Evolutionary conservation across 2,888 invertebrate genomes (phyloP).

Genomic region (Cryptus viduatorius): DNA sequence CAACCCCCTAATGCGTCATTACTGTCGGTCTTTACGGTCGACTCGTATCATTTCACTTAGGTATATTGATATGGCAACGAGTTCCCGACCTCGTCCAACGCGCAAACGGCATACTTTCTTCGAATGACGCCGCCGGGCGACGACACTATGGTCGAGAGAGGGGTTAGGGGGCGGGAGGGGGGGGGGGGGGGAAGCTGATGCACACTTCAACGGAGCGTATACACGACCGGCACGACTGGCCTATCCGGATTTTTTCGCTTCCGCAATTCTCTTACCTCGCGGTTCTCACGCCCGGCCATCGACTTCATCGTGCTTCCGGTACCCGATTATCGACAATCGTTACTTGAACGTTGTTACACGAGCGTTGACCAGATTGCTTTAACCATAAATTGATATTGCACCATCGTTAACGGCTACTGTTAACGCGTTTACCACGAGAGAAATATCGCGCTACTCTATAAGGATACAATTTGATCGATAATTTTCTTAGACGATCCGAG

Average conservation of each 20-base stretch:
- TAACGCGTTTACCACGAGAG: conserved; percentile 3
- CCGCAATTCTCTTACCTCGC: conserved; percentile 41
- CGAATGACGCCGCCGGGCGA: conserved; percentile 75
- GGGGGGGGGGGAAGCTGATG: neutral
- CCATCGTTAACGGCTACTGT: neutral
- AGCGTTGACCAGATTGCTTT: neutral
- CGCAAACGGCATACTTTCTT: conserved; percentile 79
- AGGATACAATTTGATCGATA: neutral
- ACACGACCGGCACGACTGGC: conserved; percentile 49
- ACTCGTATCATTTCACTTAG: conserved; percentile 85
- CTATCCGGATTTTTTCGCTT: conserved; percentile 60
- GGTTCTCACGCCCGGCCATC: conserved; percentile 47
- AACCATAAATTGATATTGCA: conserved; percentile 28
- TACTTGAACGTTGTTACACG: conserved; percentile 25
- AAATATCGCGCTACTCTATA: conserved; percentile 4
- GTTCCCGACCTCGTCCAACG: conserved; percentile 84
- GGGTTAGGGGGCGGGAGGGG: neutral
- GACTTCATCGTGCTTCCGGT: conserved; percentile 57
- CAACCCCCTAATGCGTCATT: conserved; percentile 85
- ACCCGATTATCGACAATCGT: conserved; percentile 50
- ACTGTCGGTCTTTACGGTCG: conserved; percentile 84
- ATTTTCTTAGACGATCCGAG: neutral
- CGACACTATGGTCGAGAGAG: conserved; percentile 52
- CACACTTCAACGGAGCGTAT: conserved; percentile 23
- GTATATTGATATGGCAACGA: conserved; percentile 85